phyloP scores from a whole-genome alignment of 2,797 vertebrate species.

The Aphelocoma californica region DNA sequence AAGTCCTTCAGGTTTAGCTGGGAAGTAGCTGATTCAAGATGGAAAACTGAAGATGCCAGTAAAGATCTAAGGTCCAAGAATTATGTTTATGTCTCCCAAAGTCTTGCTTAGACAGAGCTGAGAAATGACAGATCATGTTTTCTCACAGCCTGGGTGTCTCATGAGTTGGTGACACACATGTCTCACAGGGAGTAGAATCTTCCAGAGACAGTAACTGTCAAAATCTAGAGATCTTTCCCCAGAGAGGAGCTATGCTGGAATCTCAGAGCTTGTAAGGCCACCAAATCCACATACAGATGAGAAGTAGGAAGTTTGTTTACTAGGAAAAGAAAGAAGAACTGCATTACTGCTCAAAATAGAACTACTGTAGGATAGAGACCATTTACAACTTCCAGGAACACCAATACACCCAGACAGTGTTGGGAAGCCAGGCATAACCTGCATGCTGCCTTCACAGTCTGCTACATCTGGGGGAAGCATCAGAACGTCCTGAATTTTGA shows the following conservation, averaged over 20 bases:
- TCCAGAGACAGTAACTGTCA: not conserved
- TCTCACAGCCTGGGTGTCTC: not conserved
- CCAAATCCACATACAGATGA: not conserved
- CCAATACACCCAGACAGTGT: not conserved
- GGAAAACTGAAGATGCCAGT: not conserved
- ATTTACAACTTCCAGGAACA: not conserved
- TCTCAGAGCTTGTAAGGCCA: not conserved
- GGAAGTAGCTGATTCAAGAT: not conserved
- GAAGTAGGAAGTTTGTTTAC: not conserved
- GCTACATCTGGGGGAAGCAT: not conserved
- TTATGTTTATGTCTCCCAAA: not conserved
- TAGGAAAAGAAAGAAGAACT: not conserved
- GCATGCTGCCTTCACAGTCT: not conserved
- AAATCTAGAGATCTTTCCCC: not conserved
- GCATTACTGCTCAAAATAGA: not conserved
- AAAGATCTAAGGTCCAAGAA: not conserved
- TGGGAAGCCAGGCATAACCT: not conserved
- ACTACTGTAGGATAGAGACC: not conserved
- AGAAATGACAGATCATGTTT: not conserved
- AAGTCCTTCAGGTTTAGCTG: not conserved
- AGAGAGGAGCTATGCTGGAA: not conserved
- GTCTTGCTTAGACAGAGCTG: not conserved
- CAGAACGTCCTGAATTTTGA: fast-evolving
- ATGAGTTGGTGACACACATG: fast-evolving
- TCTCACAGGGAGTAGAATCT: not conserved